phyloP scores from a whole-genome alignment of 2,888 invertebrate species.

The Orthosia incerta region DNA sequence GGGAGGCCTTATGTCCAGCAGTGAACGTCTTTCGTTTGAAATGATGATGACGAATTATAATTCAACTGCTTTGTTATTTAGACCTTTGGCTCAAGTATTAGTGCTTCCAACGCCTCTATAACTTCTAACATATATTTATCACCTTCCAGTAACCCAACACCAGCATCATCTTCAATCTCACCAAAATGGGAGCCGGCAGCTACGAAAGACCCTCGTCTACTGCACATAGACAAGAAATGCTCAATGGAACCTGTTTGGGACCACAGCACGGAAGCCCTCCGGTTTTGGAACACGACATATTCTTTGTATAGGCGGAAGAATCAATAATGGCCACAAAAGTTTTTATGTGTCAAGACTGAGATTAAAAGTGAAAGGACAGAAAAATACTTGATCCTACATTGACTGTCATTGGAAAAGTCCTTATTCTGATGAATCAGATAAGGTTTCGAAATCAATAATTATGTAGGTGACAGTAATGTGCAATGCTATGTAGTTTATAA shows the following conservation, averaged over 20 bases:
- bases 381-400: not conserved
- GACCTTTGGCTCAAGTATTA: not conserved
- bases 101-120: not conserved
- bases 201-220: slow-evolving; percentile 16
- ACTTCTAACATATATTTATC: not conserved
- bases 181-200: slow-evolving; percentile 43
- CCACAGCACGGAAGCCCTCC: slow-evolving; percentile 67
- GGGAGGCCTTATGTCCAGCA: too few relatives aligned
- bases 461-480: too few relatives aligned
- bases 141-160: slow-evolving; percentile 35
- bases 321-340: slow-evolving; percentile 13
- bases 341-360: slow-evolving; percentile 11
- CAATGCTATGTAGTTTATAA: too few relatives aligned
- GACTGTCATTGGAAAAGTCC: not conserved
- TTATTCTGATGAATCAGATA: not conserved
- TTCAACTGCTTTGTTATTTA: not conserved
- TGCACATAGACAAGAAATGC: slow-evolving; percentile 32
- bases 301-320: slow-evolving; percentile 80
- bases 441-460: too few relatives aligned
- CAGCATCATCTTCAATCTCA: slow-evolving; percentile 28
- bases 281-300: slow-evolving; percentile 83
- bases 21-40: too few relatives aligned
- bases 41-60: too few relatives aligned
- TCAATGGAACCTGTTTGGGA: slow-evolving; percentile 31
- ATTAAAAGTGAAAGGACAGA: not conserved